phyloP scores from a whole-genome alignment of 2,888 invertebrate species.

The Bursaphelenchus okinawaensis region DNA sequence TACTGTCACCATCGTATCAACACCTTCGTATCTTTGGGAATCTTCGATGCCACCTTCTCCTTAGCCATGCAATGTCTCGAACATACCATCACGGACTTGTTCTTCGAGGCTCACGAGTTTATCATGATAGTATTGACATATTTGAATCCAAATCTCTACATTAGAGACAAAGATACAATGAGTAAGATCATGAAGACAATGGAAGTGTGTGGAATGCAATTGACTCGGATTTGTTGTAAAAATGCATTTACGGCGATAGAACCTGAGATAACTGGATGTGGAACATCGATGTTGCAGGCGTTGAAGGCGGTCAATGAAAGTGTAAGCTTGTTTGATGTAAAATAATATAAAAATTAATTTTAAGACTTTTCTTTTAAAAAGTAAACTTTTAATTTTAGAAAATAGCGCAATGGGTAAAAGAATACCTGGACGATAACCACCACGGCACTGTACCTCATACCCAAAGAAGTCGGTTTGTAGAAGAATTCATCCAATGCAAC shows the following conservation, averaged over 20 bases:
- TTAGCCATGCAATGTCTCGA: not conserved
- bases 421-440: not conserved
- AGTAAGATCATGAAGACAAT: not conserved
- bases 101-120: not conserved
- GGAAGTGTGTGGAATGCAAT: not conserved
- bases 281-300: not conserved
- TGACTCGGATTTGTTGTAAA: not conserved
- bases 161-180: not conserved
- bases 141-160: not conserved
- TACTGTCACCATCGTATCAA: not conserved
- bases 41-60: not conserved
- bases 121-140: not conserved
- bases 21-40: not conserved
- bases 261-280: not conserved
- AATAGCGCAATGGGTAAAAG: not conserved
- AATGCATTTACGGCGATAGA: not conserved
- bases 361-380: not conserved
- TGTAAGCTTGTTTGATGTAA: not conserved
- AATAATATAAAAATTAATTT: not conserved
- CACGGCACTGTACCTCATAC: not conserved
- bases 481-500: not conserved
- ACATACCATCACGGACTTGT: not conserved
- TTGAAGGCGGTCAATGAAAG: not conserved
- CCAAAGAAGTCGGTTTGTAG: not conserved
- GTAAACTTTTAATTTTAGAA: not conserved